A percentile compares a stretch with the other conserved stretches of the same genome.
Conservation (phyloP, 2,113 vertebrate genomes). For the Dasyprocta punctata region DNA sequence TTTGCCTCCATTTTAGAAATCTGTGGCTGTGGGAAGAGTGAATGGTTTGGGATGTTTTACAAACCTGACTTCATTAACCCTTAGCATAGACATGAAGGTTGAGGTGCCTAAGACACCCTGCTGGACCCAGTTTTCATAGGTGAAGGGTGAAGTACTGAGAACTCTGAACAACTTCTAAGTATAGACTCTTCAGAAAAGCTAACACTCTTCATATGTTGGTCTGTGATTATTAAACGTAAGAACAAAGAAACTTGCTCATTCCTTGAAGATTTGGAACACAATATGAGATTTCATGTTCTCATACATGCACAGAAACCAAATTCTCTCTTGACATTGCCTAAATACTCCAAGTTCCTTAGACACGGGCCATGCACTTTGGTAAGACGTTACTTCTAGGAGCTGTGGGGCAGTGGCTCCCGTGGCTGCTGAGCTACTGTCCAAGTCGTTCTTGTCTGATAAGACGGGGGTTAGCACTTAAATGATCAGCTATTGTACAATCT, state of each 20-base stretch:
- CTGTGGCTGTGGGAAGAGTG: neutral
- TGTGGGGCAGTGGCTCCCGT: neutral
- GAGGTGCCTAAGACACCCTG: neutral
- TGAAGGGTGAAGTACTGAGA: neutral
- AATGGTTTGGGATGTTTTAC: conserved; percentile 19
- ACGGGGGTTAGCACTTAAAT: neutral
- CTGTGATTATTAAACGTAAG: conserved; percentile 22
- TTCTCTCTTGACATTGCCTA: neutral
- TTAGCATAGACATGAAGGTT: neutral
- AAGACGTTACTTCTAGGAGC: neutral
- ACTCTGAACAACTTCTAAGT: neutral
- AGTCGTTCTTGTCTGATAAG: conserved; percentile 4
- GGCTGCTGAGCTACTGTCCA: neutral
- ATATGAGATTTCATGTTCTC: neutral
- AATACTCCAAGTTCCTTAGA: conserved; percentile 10
- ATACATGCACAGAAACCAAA: neutral
- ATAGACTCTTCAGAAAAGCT: neutral
- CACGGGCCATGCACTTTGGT: neutral
- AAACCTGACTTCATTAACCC: conserved; percentile 54
- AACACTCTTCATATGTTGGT: neutral
- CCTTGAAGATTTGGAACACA: neutral
- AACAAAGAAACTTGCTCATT: neutral
- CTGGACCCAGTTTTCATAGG: neutral
- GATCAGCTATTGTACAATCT: neutral
- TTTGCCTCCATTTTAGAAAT: conserved; percentile 56